Percentiles rank a stretch among this genome's conserved stretches.
These are phyloP conservation scores for Myiotriccus ornatus DNA, from an alignment of 2,797 vertebrate genomes.

Conservation along the genomic window DNA sequence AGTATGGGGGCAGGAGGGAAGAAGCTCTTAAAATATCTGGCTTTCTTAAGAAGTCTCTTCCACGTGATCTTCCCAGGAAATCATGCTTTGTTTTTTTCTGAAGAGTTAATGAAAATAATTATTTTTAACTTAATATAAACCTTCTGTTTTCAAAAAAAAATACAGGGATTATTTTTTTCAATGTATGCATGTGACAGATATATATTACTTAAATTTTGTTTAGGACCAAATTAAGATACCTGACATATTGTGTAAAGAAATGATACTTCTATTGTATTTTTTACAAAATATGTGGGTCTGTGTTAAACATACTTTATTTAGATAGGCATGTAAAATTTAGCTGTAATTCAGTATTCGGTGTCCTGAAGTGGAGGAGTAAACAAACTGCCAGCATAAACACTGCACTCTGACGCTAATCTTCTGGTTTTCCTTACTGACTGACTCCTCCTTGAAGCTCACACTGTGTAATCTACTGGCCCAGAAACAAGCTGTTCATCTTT, in stretches of 20 bases:
- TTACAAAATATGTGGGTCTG: not conserved
- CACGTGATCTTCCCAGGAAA: not conserved
- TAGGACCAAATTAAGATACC: not conserved
- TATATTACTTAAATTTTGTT: not conserved
- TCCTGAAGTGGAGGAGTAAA: not conserved
- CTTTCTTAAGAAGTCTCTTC: not conserved
- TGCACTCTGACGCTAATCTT: not conserved
- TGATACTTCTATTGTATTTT: not conserved
- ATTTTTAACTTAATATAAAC: not conserved
- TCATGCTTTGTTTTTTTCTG: not conserved
- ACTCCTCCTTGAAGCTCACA: not conserved
- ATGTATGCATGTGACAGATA: not conserved
- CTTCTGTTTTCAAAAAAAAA: not conserved
- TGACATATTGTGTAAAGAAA: not conserved
- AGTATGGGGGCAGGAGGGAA: not conserved
- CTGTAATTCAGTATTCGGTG: not conserved
- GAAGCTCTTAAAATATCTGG: not conserved
- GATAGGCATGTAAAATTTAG: not conserved
- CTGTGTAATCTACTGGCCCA: conserved; percentile 48
- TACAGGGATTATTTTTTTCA: not conserved
- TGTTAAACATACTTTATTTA: not conserved
- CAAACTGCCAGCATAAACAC: not conserved
- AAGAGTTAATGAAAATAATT: not conserved
- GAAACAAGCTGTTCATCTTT: conserved; percentile 31
- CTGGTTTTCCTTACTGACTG: not conserved